Evolutionary conservation across 2,888 invertebrate genomes (phyloP).

Genomic region (Scaptomyza flava): DNA sequence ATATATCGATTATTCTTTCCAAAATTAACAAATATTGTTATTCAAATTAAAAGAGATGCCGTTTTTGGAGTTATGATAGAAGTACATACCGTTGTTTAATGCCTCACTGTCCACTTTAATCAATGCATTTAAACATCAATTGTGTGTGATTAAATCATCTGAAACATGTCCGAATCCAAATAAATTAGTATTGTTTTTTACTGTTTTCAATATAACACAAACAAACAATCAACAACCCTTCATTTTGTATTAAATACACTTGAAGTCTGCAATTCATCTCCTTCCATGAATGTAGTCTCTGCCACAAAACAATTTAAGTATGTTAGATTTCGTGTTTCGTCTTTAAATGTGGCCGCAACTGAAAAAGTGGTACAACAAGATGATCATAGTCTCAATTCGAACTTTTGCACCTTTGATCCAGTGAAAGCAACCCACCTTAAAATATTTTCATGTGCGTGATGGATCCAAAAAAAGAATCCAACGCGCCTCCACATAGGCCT

Average conservation of each 20-base stretch:
- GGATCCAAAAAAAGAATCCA: conserved; percentile 52
- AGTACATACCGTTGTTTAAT: conserved; percentile 58
- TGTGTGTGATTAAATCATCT: conserved; percentile 41
- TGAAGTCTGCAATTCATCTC: conserved; percentile 43
- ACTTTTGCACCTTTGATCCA: conserved; percentile 38
- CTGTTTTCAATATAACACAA: conserved; percentile 17
- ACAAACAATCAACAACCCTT: conserved; percentile 23
- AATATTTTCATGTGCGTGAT: conserved; percentile 37
- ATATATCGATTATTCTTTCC: conserved; percentile 66
- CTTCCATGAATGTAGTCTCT: conserved; percentile 33
- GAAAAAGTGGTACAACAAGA: conserved; percentile 65
- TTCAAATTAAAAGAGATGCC: conserved; percentile 21
- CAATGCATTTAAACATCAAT: conserved; percentile 38
- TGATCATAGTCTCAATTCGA: conserved; percentile 59
- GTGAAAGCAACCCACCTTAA: conserved; percentile 56
- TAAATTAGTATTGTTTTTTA: conserved; percentile 50
- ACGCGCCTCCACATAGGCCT: conserved; percentile 54
- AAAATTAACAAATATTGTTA: conserved; percentile 26
- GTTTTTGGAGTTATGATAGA: conserved; percentile 61
- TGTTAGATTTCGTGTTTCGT: conserved; percentile 46
- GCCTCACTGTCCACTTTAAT: conserved; percentile 52
- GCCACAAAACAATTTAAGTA: conserved; percentile 35
- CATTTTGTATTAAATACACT: conserved; percentile 33
- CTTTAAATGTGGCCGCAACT: conserved; percentile 50
- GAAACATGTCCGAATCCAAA: conserved; percentile 59